phyloP scores from a whole-genome alignment of 2,113 vertebrate genomes.

The Rhinolophus sinicus region DNA sequence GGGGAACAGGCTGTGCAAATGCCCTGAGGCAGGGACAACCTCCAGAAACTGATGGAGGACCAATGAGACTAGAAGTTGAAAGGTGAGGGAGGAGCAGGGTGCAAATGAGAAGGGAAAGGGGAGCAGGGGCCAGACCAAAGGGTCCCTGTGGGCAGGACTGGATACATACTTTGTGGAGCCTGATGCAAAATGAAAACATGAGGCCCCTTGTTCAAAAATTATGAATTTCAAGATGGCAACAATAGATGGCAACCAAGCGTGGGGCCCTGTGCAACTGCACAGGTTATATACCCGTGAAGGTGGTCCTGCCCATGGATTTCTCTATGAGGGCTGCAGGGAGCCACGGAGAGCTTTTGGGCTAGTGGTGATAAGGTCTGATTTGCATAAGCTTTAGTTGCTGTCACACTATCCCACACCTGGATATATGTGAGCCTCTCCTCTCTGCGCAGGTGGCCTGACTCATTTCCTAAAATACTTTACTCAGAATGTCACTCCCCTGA shows the following conservation, averaged over 20 bases:
- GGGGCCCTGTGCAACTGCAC: neutral
- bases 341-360: neutral
- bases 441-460: neutral
- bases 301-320: neutral
- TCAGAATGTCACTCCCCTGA: neutral
- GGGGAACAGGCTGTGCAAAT: neutral
- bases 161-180: neutral
- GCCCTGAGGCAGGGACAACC: neutral
- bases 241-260: neutral
- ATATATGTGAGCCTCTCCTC: neutral
- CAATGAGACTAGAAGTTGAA: neutral
- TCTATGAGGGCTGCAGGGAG: neutral
- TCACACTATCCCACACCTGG: neutral
- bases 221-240: neutral
- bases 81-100: neutral
- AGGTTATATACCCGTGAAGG: neutral
- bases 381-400: neutral
- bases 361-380: neutral
- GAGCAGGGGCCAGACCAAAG: neutral
- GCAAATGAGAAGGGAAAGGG: neutral
- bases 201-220: neutral
- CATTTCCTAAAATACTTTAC: neutral
- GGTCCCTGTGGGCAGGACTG: neutral
- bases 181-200: neutral
- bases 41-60: neutral